Base-by-base conservation (phyloP, 1,140 invertebrate genomes). In the Drosophila persimilis region DNA sequence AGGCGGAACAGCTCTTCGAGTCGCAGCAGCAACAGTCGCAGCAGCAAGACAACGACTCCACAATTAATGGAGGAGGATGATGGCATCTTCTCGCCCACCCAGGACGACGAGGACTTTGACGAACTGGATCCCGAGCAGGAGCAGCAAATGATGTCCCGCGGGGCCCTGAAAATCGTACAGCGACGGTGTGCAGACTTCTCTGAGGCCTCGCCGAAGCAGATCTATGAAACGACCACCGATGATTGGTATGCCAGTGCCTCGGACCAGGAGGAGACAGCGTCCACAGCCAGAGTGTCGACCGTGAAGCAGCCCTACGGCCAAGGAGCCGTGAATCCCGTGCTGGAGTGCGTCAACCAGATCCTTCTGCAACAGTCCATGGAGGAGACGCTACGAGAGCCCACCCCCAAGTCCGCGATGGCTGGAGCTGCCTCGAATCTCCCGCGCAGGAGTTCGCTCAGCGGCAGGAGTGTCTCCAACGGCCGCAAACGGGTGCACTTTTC, bases 311-410 rank as follows among this genome's bases (percentile, higher is more conserved):
- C 80, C 2, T 91, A 91, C 54, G 73, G 71, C 13, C 70, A 81
- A 13, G 80, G 77, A 52, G 89, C 90, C 61, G 94, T 95, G 50
- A 95, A 95, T 90, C 95, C 94, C 0, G 95, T 95, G 2, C 86
- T 95, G 8, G 94, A 95, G 78, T 95, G 94, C 78, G 94, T 95
- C 53, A 95, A 95, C 90, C 90, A 91, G 45, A 91, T 91, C 31
- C 45, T 91, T 20, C 54, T 91, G 6, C 90, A 91, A 58, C 90
- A 91, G 52, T 90, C 89, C 5, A 90, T 91, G 88, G 90, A 91
- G 47, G 90, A 90, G 13, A 66, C 74, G 2, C 41, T 73, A 15
- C 55, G 62, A 17, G 80, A 77, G 9, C 63, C 55, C 24, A 63
- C 54, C 11, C 71, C 69, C 17, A 74, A 67, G 8, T 63, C 73